A percentile compares a stretch with the other conserved stretches of the same genome.
Conservation (phyloP, 2,797 vertebrate genomes). For the Myotis planiceps region DNA sequence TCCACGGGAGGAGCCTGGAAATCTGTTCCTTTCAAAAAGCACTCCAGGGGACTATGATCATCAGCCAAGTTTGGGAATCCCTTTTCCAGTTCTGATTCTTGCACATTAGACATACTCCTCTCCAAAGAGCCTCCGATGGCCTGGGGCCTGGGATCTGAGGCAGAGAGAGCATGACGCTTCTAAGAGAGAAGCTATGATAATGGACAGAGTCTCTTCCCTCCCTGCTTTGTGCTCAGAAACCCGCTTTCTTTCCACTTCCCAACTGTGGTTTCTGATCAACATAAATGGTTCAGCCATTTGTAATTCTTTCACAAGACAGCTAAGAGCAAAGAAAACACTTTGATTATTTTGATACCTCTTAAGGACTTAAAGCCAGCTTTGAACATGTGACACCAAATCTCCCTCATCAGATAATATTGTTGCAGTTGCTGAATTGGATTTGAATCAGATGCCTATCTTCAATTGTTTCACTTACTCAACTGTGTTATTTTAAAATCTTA, state of each 20-base stretch:
- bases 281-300: conserved; percentile 45
- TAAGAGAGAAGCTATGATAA: background rate
- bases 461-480: conserved; percentile 64
- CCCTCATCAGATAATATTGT: conserved; percentile 66
- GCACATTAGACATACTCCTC: background rate
- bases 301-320: conserved; percentile 46
- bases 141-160: background rate
- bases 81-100: background rate
- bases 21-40: background rate
- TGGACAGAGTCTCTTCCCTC: background rate
- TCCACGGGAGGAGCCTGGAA: background rate
- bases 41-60: background rate
- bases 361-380: conserved; percentile 59
- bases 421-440: conserved; percentile 45
- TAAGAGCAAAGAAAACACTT: conserved; percentile 73
- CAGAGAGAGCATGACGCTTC: background rate
- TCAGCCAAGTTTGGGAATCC: background rate
- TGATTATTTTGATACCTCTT: conserved; percentile 70
- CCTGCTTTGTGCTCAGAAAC: background rate
- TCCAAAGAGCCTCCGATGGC: background rate
- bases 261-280: conserved; percentile 50
- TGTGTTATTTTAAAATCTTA: conserved; percentile 71
- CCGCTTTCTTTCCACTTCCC: conserved; percentile 23
- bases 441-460: conserved; percentile 61
- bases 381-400: conserved; percentile 65